phyloP scores from a whole-genome alignment of 2,113 vertebrate species.

The Paracanthobrama guichenoti region DNA sequence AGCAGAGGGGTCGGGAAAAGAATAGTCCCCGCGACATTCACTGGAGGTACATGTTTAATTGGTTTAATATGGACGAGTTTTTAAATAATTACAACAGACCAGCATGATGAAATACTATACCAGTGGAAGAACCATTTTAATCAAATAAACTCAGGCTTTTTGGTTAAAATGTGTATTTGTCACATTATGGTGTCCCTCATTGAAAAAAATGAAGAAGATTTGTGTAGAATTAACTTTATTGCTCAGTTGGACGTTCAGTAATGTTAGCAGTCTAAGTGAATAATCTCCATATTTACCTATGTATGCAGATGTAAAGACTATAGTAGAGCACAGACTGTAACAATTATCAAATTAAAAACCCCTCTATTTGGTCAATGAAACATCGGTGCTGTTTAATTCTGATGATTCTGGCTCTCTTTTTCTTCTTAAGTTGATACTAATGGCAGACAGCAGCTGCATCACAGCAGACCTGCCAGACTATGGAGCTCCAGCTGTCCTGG shows the following conservation, averaged over 20 bases:
- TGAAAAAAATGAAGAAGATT: neutral
- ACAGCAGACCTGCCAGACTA: conserved; percentile 33
- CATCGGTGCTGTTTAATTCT: neutral
- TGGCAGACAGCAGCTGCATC: conserved; percentile 45
- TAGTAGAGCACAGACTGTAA: neutral
- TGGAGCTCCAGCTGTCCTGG: conserved; percentile 42
- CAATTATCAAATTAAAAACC: neutral
- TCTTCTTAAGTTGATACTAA: conserved; percentile 57
- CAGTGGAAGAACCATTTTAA: neutral
- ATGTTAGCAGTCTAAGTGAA: neutral
- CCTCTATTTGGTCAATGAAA: neutral
- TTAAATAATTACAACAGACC: neutral
- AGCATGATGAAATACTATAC: neutral
- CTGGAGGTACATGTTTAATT: conserved; percentile 33
- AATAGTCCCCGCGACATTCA: conserved; percentile 33
- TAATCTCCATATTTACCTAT: neutral
- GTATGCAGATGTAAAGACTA: neutral
- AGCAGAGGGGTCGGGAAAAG: conserved; percentile 53
- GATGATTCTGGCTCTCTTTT: neutral
- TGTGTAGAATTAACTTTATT: neutral
- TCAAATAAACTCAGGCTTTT: neutral
- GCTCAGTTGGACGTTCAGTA: neutral
- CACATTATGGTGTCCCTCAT: too few species aligned
- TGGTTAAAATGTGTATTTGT: neutral
- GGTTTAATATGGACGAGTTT: neutral